Base-by-base conservation (phyloP, 2,888 invertebrate genomes). In the Neria commutata region DNA sequence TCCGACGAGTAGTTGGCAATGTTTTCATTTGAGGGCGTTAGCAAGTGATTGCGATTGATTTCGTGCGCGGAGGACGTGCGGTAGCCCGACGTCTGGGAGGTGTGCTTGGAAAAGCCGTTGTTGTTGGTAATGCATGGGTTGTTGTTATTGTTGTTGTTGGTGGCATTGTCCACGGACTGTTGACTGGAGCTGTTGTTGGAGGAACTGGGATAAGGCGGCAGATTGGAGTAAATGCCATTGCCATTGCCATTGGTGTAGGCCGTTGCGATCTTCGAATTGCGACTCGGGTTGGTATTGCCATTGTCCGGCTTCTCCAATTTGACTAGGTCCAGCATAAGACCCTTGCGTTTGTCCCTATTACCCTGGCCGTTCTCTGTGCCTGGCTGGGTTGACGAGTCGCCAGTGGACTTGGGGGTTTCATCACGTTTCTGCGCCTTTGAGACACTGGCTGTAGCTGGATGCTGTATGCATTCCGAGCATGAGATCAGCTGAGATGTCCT, bases 301-400 rank as follows among this genome's bases (percentile, higher is more conserved):
- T 66, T 69, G 19, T 69, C 71, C 17, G 58, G 55, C 21, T 68
- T 72, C 21, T 73, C 75, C 76, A 86, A 79, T 73, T 84, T 85
- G 67, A 85, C 85, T 74, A 89, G 84, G 76, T 89, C 89, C 73
- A 89, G 81, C 79, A 86, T 86, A 67, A 89, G 83, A 68, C 86
- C 86, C 64, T 81, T 83, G 19, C 83, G 78, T 61, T 84, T 82
- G 37, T 81, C 81, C 58, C 76, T 78, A 55, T 73, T 71, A 50
- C 69, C 70, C 17, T 68, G 67, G 21, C 25, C 8, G 14, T 34
- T 21, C 34, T 21, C 51, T 37, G 21, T 62, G 25, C 47, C 46
- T 24, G 26, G 50, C 23, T 40, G 14, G 37, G 40, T 54, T 2
- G 3, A 11, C 16, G 26, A n/a, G n/a, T 42, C 25, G 26, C 50